A percentile compares a stretch with the other conserved stretches of the same genome.
Conservation (phyloP, 2,797 vertebrate genomes). For the Loris lydekkerianus region DNA sequence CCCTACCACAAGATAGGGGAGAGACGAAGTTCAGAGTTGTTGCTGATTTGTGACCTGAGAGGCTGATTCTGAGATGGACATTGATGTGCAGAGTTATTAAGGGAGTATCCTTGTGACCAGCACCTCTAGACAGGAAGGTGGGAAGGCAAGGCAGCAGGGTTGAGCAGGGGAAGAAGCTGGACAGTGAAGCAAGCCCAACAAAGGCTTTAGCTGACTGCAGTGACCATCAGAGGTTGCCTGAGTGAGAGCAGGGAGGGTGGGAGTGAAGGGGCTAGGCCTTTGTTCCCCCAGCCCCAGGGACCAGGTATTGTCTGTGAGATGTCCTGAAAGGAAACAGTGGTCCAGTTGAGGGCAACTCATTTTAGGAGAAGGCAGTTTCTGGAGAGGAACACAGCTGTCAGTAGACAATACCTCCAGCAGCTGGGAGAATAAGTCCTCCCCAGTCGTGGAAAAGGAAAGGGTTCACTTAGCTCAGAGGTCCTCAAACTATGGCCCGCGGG, state of each 20-base stretch:
- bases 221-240: not conserved
- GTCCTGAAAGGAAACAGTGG: not conserved
- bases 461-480: not conserved
- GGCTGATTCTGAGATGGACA: not conserved
- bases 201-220: not conserved
- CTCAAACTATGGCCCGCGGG: too few relatives aligned
- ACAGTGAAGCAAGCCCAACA: not conserved
- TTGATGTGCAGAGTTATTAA: not conserved
- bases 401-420: not conserved
- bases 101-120: not conserved
- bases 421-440: not conserved
- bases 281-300: not conserved
- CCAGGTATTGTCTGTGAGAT: not conserved
- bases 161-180: not conserved
- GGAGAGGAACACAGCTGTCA: not conserved
- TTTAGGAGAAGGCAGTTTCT: not conserved
- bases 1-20: not conserved
- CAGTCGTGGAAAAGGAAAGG: too few relatives aligned
- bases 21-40: not conserved
- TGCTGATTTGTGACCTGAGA: not conserved
- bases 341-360: rapidly evolving
- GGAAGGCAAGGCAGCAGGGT: not conserved
- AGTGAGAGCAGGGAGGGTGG: not conserved
- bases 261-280: not conserved
- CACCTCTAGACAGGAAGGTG: not conserved